Evolutionary conservation across 1,140 invertebrate species (phyloP), one percentile per base, ranked within the genome.

Genomic region (Macrocentrus cingulum): DNA sequence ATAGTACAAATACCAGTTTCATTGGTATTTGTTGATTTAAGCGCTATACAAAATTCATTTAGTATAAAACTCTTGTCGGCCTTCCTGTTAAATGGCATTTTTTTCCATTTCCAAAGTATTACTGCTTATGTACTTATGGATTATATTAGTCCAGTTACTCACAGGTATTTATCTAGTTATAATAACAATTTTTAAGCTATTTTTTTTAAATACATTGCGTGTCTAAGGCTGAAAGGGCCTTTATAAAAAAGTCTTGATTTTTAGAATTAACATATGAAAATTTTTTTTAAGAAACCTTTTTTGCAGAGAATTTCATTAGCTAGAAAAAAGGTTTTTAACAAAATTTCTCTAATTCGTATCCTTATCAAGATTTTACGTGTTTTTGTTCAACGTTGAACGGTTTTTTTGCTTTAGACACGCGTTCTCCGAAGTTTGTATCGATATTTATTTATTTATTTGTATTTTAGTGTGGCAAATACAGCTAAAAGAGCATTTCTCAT

Each of bases 21-120:
- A 64, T 78, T 89, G 59, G 76, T 91, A 34, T 72, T 92, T 57
- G 83, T 92, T 52, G 87, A 91, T 76, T 66, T 87, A 50, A 66
- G 77, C 37, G 71, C 79, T 19, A 70, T 84, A 1, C 66, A 78
- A 41, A 76, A 81, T 68, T 76, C 75, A 63, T 77, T 80, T 67
- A 84, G 75, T 68, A 71, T 67, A 41, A 82, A 82, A 55, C 69
- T 89, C 56, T 72, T 90, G 5, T 70, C 82, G 23, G 84, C 84
- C 34, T 87, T 89, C 67, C 70, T 91, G 20, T 71, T 92, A 1
- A 91, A 92, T 77, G 91, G 91, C 51, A 69, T 92, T 4, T 91
- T 91, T 72, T 94, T 92, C 74, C 91, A 94, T 75, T 90, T 90
- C 70, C 91, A 93, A 85, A 91, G 89, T 75, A 91, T 93, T 66